Conservation (phyloP, 2,888 invertebrate genomes). For the Tinea trinotella region DNA sequence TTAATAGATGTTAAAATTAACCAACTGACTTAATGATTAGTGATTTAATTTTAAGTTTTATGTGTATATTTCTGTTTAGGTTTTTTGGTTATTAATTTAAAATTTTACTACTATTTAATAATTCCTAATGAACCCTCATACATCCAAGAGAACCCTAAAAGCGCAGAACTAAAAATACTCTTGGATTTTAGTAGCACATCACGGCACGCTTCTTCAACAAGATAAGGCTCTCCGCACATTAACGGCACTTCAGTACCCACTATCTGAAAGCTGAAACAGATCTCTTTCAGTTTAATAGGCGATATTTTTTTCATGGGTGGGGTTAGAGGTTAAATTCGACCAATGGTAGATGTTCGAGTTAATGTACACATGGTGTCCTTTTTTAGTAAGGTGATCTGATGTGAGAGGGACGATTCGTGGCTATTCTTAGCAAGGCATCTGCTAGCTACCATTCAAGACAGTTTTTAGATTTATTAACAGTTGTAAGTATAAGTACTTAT, state of each 20-base stretch:
- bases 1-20: too few relatives aligned
- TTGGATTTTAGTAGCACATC: slow-evolving; percentile 6
- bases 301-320: slow-evolving; percentile 67
- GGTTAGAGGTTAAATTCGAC: slow-evolving; percentile 61
- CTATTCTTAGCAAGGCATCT: slow-evolving; percentile 45
- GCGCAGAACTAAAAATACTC: slow-evolving; percentile 2
- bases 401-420: slow-evolving; percentile 41
- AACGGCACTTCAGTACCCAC: slow-evolving; percentile 36
- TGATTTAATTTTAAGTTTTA: too few relatives aligned
- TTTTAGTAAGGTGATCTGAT: slow-evolving; percentile 33
- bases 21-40: too few relatives aligned
- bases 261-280: slow-evolving; percentile 54
- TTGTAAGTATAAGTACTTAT: too few relatives aligned
- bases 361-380: slow-evolving; percentile 32
- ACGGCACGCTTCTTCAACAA: slow-evolving; percentile 23
- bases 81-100: too few relatives aligned
- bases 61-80: too few relatives aligned
- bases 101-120: too few relatives aligned
- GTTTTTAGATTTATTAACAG: neutral
- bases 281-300: slow-evolving; percentile 50
- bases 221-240: slow-evolving; percentile 47
- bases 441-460: neutral
- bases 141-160: neutral
- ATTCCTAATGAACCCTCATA: neutral
- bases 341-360: slow-evolving; percentile 43